Conservation (phyloP, 2,113 vertebrate genomes). For the Glaucidium brasilianum region DNA sequence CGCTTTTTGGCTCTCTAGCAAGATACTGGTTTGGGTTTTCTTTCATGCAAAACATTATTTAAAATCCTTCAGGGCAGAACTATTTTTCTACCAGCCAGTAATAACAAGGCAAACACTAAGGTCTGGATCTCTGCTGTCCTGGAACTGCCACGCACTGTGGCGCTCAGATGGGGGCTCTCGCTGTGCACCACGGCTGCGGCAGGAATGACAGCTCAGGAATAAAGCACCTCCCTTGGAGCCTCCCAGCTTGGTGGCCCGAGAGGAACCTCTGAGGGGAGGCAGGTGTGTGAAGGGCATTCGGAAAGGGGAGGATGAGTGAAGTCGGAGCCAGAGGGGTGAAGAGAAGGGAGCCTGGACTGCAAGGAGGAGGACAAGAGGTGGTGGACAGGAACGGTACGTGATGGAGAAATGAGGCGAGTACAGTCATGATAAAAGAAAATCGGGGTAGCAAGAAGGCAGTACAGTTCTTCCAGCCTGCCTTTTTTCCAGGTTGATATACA, state of each 20-base stretch:
- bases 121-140: not conserved
- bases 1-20: not conserved
- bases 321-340: not conserved
- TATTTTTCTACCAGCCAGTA: not conserved
- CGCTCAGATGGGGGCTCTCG: accelerated
- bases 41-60: not conserved
- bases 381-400: no score
- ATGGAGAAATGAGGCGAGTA: not conserved
- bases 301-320: not conserved
- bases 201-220: not conserved
- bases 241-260: accelerated
- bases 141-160: not conserved
- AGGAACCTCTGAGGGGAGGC: not conserved
- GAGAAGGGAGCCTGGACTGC: not conserved
- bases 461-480: not conserved
- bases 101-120: not conserved
- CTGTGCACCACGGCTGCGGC: not conserved
- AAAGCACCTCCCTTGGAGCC: not conserved
- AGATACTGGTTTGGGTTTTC: not conserved
- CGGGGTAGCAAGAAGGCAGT: not conserved
- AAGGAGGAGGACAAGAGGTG: not conserved
- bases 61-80: not conserved
- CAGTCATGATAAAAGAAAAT: not conserved
- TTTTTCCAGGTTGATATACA: not conserved
- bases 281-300: not conserved